These are phyloP conservation scores for Australoheros facetus DNA, from an alignment of 2,797 vertebrate species.

Conservation along the genomic window DNA sequence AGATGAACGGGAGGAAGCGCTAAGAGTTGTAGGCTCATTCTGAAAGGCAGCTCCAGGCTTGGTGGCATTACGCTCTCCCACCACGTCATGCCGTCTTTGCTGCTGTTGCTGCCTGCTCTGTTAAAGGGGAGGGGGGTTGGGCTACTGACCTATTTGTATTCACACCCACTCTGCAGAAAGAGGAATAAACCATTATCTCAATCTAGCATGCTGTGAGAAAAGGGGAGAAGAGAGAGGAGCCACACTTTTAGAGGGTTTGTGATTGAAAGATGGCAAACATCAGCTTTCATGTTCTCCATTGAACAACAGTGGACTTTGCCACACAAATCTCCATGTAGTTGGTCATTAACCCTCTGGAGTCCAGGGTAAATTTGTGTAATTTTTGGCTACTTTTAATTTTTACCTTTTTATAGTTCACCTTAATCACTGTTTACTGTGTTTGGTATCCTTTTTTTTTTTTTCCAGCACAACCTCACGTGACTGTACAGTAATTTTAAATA, in stretches of 20 bases:
- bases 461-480: no score
- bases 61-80: conserved; percentile 49
- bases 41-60: conserved; percentile 59
- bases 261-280: background rate
- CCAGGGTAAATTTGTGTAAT: no score
- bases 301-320: background rate
- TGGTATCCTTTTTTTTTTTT: no score
- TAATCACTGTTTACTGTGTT: no score
- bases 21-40: conserved; percentile 31
- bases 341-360: background rate
- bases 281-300: background rate
- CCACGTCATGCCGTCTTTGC: conserved; percentile 65
- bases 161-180: conserved; percentile 55
- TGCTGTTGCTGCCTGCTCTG: conserved; percentile 70
- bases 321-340: background rate
- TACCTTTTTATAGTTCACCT: no score
- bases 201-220: conserved; percentile 8
- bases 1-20: conserved; percentile 17
- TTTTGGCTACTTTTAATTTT: no score
- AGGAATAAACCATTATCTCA: conserved; percentile 43
- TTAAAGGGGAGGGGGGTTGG: conserved; percentile 39
- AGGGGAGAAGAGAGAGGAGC: background rate
- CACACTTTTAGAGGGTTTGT: background rate
- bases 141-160: conserved; percentile 75
- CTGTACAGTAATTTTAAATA: no score